Evolutionary conservation across 92 coral and sea anemone genomes (phyloP).

Genomic region (Bergia sp.): DNA sequence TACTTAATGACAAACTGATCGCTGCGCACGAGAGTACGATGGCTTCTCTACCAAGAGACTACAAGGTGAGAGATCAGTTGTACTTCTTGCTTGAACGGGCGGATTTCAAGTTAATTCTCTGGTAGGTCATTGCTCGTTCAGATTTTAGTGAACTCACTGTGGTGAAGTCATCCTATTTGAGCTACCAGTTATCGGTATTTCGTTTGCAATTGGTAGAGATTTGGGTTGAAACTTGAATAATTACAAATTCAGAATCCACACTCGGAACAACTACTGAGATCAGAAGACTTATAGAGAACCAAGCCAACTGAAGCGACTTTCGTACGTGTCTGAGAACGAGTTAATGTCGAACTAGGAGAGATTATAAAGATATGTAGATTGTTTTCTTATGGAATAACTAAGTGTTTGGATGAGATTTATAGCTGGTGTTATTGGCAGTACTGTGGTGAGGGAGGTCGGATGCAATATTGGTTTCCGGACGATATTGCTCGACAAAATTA

Average conservation of each 20-base stretch:
- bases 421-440: neutral
- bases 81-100: neutral
- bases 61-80: slow-evolving; percentile 13
- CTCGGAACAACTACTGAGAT: neutral
- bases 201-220: neutral
- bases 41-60: slow-evolving; percentile 28
- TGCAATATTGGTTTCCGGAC: neutral
- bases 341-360: neutral
- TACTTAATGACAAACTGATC: slow-evolving; percentile 10
- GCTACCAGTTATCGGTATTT: neutral
- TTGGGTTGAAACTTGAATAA: neutral
- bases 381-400: neutral
- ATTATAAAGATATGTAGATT: neutral
- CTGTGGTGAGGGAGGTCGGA: neutral
- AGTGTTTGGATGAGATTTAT: neutral
- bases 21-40: slow-evolving; percentile 1
- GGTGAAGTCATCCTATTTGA: neutral
- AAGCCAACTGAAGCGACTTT: neutral
- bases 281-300: neutral
- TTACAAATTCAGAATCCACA: neutral
- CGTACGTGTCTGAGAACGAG: neutral
- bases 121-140: neutral
- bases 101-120: neutral
- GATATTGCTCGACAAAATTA: neutral
- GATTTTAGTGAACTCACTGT: neutral